Percentiles rank a stretch among this genome's conserved stretches.
Conservation (phyloP, 2,888 invertebrate genomes). For the Hydrotaea diabolus region DNA sequence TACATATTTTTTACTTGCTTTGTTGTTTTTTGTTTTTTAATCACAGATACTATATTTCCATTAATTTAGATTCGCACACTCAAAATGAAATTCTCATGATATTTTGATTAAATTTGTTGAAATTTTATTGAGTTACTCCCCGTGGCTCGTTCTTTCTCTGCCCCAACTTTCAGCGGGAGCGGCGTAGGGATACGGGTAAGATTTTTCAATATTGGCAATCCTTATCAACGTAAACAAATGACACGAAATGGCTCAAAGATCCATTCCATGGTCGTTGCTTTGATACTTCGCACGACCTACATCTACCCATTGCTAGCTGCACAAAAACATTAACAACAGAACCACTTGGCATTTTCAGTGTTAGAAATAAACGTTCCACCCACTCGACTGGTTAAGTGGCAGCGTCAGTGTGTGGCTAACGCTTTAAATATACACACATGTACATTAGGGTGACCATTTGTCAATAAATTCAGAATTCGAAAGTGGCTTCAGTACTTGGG, state of each 20-base stretch:
- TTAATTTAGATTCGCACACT: background rate
- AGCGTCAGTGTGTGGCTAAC: slow-evolving; percentile 14
- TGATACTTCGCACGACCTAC: background rate
- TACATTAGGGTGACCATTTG: too few species aligned
- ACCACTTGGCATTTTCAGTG: slow-evolving; percentile 10
- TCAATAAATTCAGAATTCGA: too few species aligned
- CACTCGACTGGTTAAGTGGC: background rate
- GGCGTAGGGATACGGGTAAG: slow-evolving; percentile 2
- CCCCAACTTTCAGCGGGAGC: background rate
- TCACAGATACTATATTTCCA: background rate
- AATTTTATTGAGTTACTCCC: slow-evolving; percentile 16
- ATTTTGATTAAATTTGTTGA: slow-evolving; percentile 47
- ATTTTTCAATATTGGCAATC: slow-evolving; percentile 46
- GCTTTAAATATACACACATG: background rate
- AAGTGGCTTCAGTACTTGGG: too few species aligned
- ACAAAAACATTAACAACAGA: slow-evolving; percentile 1
- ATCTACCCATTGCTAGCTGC: background rate
- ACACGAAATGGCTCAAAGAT: slow-evolving; percentile 32
- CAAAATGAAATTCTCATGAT: slow-evolving; percentile 21
- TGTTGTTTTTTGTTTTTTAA: slow-evolving; percentile 25
- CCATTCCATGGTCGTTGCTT: slow-evolving; percentile 9
- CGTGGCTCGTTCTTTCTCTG: background rate
- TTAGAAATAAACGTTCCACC: background rate
- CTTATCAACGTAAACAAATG: slow-evolving; percentile 50
- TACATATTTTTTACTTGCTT: background rate